Evolutionary conservation across 2,888 invertebrate species (phyloP), one percentile per base, ranked within the genome.

Genomic region (Erannis defoliaria): DNA sequence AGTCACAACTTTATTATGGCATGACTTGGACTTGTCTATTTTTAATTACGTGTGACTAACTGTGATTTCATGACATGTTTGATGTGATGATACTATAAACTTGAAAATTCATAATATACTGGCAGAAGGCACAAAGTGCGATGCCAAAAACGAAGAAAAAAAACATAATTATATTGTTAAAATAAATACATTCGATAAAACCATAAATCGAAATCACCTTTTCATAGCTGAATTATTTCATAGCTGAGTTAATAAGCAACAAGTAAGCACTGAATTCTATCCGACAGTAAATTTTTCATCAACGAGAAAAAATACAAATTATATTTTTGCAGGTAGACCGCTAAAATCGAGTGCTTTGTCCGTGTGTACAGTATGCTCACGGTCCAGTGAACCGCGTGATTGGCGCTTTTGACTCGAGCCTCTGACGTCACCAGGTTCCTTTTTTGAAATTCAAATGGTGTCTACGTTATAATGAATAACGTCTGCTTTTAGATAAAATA

Each of bases 341-440:
- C 12, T 55, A 35, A 26, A 53, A 59, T 53, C 51, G 50, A 54
- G 35, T 9, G 53, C 50, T 66, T 56, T 37, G 40, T 46, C 40
- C 45, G 38, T 50, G 50, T 57, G 21, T 76, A 74, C n/a, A n/a
- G n/a, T n/a, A n/a, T n/a, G n/a, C 46, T 64, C 53, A 50, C 75
- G 79, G 74, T 75, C 71, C 77, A 60, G 29, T 66, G 79, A 68
- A 31, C 73, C 74, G 77, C 19, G 54, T 77, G 74, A 83, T 82
- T 80, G 71, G 62, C 68, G 67, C 68, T 72, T 77, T 76, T 75
- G 72, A 58, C 54, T 60, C 50, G 48, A 49, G 26, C 43, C 42
- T 51, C 62, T 56, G 40, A 70, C 56, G 63, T 40, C 53, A 64
- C 33, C 38, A 43, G 21, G 35, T 62, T 65, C 55, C 37, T 35